Base-by-base conservation (phyloP, 2,888 invertebrate species). In the Tyria jacobaeae region DNA sequence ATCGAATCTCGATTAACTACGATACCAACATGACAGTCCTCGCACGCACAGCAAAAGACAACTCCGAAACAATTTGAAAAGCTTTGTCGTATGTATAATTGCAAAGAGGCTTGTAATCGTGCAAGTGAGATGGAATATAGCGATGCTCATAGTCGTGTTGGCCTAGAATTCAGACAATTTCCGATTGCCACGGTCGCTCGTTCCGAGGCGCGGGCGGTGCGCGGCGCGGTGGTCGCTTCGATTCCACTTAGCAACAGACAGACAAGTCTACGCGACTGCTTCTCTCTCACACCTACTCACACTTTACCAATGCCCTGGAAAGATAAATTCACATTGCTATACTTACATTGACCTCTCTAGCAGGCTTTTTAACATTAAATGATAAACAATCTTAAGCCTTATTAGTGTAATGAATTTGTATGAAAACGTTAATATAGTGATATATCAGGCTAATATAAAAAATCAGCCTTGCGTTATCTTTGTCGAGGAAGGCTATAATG, bases 151-250 rank as follows among this genome's bases (percentile, higher is more conserved):
- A 74, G 80, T 76, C 75, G 74, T 73, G 74, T 66, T 89, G 91
- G 87, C 89, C 90, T 90, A 92, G 91, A 91, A 92, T 92, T 89
- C 85, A 86, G 86, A 85, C 87, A 88, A 92, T 91, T 92, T 92
- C 92, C 91, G 91, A 90, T 88, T 85, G 87, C 83, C 85, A 82
- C 80, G 83, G 83, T 72, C 80, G 76, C 44, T 21, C 44, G 71
- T 21, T 21, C 21, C 21, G 44, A 44, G 44, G 44, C 21, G 44
- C 44, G 44, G 44, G 44, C 44, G 44, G 44, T 44, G 70, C 56
- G 53, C 57, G 71, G 47, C 72, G 71, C 66, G 72, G 54, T 71
- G 57, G 75, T 64, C 68, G 70, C 31, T 48, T 21, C 41, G 25
- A 53, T 65, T 64, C 71, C 68, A 67, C 79, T 73, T 79, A 78